A percentile compares a stretch with the other conserved stretches of the same genome.
These are phyloP conservation scores for Prionailurus bengalensis DNA, from an alignment of 2,113 vertebrate genomes.

Conservation along the genomic window DNA sequence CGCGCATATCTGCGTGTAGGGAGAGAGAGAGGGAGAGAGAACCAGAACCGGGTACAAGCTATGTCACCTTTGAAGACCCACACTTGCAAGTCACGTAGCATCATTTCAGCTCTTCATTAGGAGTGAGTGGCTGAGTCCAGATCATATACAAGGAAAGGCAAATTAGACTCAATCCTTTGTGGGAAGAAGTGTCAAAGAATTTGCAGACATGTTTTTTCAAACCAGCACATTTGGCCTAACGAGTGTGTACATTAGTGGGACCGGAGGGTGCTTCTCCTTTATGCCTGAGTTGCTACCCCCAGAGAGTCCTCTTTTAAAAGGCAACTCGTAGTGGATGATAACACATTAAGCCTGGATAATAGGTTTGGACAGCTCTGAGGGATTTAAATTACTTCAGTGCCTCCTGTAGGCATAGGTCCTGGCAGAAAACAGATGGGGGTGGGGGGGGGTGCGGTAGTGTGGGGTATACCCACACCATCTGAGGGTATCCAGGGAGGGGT, in stretches of 20 bases:
- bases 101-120: neutral
- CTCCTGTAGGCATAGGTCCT: neutral
- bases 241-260: neutral
- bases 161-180: neutral
- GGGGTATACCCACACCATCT: neutral
- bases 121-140: neutral
- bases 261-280: neutral
- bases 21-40: neutral
- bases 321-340: neutral
- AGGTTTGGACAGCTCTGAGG: slow-evolving; percentile 55
- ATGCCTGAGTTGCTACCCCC: neutral
- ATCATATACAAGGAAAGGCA: neutral
- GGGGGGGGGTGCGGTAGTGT: neutral
- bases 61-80: neutral
- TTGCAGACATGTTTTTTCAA: neutral
- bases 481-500: neutral
- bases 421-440: slow-evolving; percentile 26
- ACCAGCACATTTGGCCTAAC: neutral
- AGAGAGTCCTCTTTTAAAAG: slow-evolving; percentile 26
- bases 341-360: neutral
- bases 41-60: neutral
- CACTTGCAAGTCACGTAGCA: neutral
- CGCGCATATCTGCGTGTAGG: neutral
- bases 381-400: neutral
- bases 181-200: neutral